Base-by-base conservation (phyloP, 2,888 invertebrate genomes). In the Epiblema foenella region DNA sequence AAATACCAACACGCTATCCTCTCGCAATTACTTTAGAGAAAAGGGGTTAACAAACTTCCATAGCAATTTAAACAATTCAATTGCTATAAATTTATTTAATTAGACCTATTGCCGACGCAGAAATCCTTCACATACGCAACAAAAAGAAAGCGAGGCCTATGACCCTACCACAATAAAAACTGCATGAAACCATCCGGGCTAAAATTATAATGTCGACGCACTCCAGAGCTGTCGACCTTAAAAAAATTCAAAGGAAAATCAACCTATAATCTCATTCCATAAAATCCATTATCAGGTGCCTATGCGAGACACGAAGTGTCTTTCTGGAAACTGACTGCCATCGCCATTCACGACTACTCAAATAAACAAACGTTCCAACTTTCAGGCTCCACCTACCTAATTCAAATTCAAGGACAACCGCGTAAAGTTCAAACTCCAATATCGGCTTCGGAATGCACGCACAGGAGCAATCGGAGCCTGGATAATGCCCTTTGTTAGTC, bases 111-210 rank as follows among this genome's bases (percentile, higher is more conserved):
- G 63, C 60, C 78, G 83, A 83, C 81, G 81, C 82, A 84, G 83
- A 85, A 84, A 83, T 85, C 81, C 78, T 83, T 79, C 79, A 77
- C 70, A 60, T 59, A 71, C 77, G 80, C 82, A 88, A 86, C 80
- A 87, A 89, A 85, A 88, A 83, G 81, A 87, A 85, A 83, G 81
- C 77, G 75, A 79, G 86, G 85, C 84, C 83, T 88, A 86, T 90
- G 90, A 91, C 90, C 92, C 90, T 89, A 90, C 86, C 88, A 87
- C 90, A 93, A 93, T 90, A 93, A 93, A 90, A 92, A 91, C 87
- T 88, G 86, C 88, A 91, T 87, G 87, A 91, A 86, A 85, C 89
- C 88, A 89, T 89, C 89, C 91, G 86, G 87, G 87, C 91, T 92
- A 92, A 92, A 92, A 91, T 89, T 88, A 87, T 89, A 85, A 84